Evolutionary conservation across 2,113 vertebrate genomes (phyloP), one percentile per base, ranked within the genome.

Genomic region (Sceloporus tristichus): DNA sequence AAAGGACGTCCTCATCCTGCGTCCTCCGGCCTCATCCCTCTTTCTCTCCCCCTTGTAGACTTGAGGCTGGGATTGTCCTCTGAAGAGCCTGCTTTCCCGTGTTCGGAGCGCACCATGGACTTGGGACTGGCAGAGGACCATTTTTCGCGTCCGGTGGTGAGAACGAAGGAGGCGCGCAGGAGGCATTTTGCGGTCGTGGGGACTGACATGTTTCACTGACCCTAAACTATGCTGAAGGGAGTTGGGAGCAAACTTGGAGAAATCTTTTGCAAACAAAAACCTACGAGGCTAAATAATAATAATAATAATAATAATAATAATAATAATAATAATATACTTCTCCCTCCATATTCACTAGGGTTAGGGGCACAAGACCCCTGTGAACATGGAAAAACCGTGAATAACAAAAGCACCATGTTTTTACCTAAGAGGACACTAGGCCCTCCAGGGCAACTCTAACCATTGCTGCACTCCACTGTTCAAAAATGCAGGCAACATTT

Each of bases 61-160:
- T 81, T 91, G 75, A 97, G 87, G 88, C 91, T 96, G 0, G 97
- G 98, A 66, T 42, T 84, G 42, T 94, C 96, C 9, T 91, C 93
- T 38, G 94, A 95, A 0, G 97, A 97, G 75, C 94, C 92, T 0
- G 97, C 96, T 90, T 97, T 94, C 83, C 95, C 86, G 73, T 96
- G 95, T 56, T 88, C 96, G 0, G 98, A 98, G 85, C 96, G 96
- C 0, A 89, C 96, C 88, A 98, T 98, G 98, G 98, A 99, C 85
- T 96, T 99, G 0, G 98, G 99, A 5, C 93, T 99, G 93, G 97
- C 98, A 0, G 98, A 99, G 91, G 98, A 99, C 80, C 98, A 99
- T 95, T 99, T 99, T 92, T 99, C 99, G 18, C 97, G 98, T 29
- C 98, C 98, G 0, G 96, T 98, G 97, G 99, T 98, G 91, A 97